These are phyloP conservation scores for Lordiphosa mommai DNA, from an alignment of 1,140 invertebrate genomes.

Conservation along the genomic window DNA sequence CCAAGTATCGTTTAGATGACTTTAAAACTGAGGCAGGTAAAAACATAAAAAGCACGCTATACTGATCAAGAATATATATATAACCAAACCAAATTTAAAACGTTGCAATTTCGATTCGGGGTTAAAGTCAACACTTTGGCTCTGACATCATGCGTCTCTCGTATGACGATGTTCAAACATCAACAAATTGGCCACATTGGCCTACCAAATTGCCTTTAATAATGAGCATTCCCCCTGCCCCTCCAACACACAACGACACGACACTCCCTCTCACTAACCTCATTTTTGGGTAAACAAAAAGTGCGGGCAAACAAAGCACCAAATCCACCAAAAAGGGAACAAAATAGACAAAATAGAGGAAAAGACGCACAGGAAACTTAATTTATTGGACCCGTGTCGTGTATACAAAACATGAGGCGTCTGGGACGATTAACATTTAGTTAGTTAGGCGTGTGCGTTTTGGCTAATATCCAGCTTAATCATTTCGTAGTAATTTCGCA, in stretches of 20 bases:
- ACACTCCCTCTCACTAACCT: conserved; percentile 2
- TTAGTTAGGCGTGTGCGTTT: not conserved
- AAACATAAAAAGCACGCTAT: too few relatives aligned
- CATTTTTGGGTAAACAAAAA: conserved; percentile 5
- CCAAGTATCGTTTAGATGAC: too few relatives aligned
- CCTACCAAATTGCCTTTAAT: conserved; percentile 5
- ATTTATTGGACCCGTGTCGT: conserved; percentile 11
- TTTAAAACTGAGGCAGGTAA: too few relatives aligned
- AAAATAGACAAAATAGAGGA: not conserved
- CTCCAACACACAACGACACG: not conserved
- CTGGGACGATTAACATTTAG: not conserved
- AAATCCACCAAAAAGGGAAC: not conserved
- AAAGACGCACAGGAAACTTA: conserved; percentile 5
- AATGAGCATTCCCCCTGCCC: not conserved
- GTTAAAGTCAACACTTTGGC: too few relatives aligned
- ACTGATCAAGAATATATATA: too few relatives aligned
- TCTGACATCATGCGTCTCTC: conserved; percentile 5
- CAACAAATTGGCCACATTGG: conserved; percentile 8
- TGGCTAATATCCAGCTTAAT: not conserved
- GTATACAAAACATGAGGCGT: conserved; percentile 7
- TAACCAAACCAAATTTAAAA: too few relatives aligned
- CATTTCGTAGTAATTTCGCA: conserved; percentile 1
- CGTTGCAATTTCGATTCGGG: too few relatives aligned
- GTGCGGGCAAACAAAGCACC: conserved; percentile 1
- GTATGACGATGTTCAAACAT: not conserved